These are phyloP conservation scores for Oscheius myriophilus DNA, from an alignment of 2,888 invertebrate genomes.

Conservation along the genomic window DNA sequence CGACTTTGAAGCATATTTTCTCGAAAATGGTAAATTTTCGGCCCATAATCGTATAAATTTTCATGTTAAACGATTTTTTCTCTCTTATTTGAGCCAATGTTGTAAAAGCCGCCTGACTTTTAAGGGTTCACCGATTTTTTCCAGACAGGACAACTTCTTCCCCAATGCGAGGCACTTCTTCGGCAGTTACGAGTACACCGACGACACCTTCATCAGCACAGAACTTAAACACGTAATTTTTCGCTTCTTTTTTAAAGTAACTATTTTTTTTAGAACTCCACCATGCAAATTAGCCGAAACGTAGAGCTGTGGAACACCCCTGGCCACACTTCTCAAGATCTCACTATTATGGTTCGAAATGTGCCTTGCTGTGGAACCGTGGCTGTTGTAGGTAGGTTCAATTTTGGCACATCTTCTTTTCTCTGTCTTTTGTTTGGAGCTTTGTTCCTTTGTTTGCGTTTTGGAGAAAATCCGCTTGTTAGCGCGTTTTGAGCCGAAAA, in stretches of 20 bases:
- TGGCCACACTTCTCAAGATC: constrained; percentile 64
- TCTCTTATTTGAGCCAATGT: too few species aligned
- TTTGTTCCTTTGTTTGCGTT: background rate
- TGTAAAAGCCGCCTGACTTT: too few species aligned
- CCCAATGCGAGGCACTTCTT: constrained; percentile 67
- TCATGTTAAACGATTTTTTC: too few species aligned
- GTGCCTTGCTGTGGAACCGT: constrained; percentile 61
- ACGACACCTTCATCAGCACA: constrained; percentile 55
- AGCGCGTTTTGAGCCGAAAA: constrained; percentile 22
- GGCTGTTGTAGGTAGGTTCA: constrained; percentile 56
- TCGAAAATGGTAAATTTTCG: too few species aligned
- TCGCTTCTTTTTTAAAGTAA: background rate
- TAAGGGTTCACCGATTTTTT: background rate
- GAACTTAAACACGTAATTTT: constrained; percentile 48
- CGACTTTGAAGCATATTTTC: too few species aligned
- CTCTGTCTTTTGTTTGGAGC: constrained; percentile 59
- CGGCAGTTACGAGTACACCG: constrained; percentile 63
- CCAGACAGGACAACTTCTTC: constrained; percentile 56
- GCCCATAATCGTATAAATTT: too few species aligned
- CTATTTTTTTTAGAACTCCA: constrained; percentile 45
- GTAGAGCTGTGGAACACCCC: constrained; percentile 68
- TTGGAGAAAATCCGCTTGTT: background rate
- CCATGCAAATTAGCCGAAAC: constrained; percentile 60
- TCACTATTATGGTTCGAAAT: constrained; percentile 61
- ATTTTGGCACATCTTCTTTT: background rate